Base-by-base conservation (phyloP, 2,888 invertebrate species). In the Seladonia tumulorum region DNA sequence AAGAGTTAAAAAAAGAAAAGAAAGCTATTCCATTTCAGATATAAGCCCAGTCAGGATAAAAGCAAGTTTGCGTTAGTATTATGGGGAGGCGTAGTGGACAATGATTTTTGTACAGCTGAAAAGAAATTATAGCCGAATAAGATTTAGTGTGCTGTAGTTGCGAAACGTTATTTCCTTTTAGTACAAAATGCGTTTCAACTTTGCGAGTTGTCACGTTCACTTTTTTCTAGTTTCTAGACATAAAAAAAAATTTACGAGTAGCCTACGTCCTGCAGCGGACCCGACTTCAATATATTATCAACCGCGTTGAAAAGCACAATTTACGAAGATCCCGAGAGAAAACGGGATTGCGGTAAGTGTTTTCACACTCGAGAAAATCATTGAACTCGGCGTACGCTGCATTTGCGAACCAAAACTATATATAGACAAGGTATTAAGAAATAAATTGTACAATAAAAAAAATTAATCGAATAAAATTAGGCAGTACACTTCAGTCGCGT, bases 91-190 rank as follows among this genome's bases (percentile, higher is more conserved):
- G 79, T 84, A 90, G 82, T 83, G 80, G 84, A 84, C 82, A 81
- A 88, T 83, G 86, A 90, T 83, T 90, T 91, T 91, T 91, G 88
- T 91, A 91, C 91, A 91, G 89, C 83, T 82, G 88, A 84, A 70
- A 53, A 87, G 70, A 80, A 68, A 82, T 79, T 42, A 77, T 85
- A 89, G 83, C 82, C 74, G 87, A 89, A 82, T 88, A 91, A 85
- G 86, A 81, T 89, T 88, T 86, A 89, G 86, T 87, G 87, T 90
- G 87, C 89, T 83, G 84, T 89, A 88, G 88, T 63, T 83, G 88
- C 86, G 86, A 86, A 70, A 82, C 79, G 87, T 89, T 88, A 81
- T 86, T 88, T 89, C 90, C 87, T 87, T 91, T 90, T 90, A 91
- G 91, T 90, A 91, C 91, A 91, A 91, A 90, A 86, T 86, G 79